phyloP scores from a whole-genome alignment of 1,140 invertebrate species.

The Bombus haemorrhoidalis region DNA sequence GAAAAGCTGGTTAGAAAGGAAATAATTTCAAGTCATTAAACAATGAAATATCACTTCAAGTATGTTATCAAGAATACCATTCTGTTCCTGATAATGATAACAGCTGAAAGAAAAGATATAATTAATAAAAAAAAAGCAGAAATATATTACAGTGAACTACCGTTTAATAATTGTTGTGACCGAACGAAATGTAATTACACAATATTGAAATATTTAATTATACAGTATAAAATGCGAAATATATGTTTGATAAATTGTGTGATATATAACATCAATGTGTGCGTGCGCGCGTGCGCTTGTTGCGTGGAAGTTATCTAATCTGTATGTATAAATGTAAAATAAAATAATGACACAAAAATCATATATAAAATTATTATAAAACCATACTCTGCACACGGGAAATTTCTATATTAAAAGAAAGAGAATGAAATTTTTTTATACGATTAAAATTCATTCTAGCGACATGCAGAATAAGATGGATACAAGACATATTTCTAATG shows the following conservation, averaged over 20 bases:
- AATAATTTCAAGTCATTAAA: slow-evolving; percentile 40
- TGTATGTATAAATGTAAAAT: neutral
- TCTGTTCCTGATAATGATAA: slow-evolving; percentile 58
- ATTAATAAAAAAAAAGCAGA: slow-evolving; percentile 38
- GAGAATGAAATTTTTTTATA: no score
- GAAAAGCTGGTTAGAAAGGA: neutral
- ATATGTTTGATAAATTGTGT: neutral
- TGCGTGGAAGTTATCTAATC: neutral
- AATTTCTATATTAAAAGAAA: neutral
- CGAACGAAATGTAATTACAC: neutral
- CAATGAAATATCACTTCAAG: slow-evolving; percentile 17
- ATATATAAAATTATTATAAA: neutral
- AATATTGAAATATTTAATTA: neutral
- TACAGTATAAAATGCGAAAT: neutral
- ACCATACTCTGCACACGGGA: neutral
- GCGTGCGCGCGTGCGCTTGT: no score
- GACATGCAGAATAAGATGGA: neutral
- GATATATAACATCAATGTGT: neutral
- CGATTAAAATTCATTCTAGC: neutral
- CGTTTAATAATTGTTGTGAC: neutral
- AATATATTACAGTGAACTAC: slow-evolving; percentile 9
- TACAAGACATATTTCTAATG: neutral
- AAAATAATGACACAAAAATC: neutral
- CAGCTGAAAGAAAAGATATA: slow-evolving; percentile 49
- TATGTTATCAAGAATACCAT: slow-evolving; percentile 54